Evolutionary conservation across 2,888 invertebrate species (phyloP).

Genomic region (Odontothrips loti): DNA sequence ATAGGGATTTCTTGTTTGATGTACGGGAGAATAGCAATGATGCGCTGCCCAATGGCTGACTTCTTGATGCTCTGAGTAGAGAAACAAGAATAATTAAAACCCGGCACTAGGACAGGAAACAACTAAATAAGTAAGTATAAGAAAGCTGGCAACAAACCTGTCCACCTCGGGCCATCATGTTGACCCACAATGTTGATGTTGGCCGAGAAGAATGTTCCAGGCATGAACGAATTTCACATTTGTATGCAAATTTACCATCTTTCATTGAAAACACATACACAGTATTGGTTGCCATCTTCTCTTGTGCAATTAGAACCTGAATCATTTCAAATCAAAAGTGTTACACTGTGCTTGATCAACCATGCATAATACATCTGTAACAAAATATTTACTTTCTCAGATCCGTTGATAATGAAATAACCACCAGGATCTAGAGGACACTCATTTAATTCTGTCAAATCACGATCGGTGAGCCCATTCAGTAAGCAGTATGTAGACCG

Average conservation of each 20-base stretch:
- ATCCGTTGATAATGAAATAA: constrained; percentile 99
- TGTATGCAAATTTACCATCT: constrained; percentile 98
- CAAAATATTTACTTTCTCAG: constrained; percentile 71
- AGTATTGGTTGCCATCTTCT: constrained; percentile 99
- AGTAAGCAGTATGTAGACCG: constrained; percentile 95
- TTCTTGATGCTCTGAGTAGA: constrained; percentile 83
- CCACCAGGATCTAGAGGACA: constrained; percentile 99
- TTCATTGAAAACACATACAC: constrained; percentile 99
- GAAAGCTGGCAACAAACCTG: constrained; percentile 45
- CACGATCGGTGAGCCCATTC: constrained; percentile 93
- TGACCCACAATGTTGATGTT: constrained; percentile 97
- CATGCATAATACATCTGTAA: not conserved
- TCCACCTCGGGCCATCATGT: constrained; percentile 99
- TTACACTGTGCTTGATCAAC: not conserved
- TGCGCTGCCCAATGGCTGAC: constrained; percentile 96
- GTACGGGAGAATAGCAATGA: constrained; percentile 96
- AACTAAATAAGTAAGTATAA: not conserved
- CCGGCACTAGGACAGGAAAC: not conserved
- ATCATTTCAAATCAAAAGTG: not conserved
- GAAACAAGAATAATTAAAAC: constrained; percentile 21
- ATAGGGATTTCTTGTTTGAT: constrained; percentile 99
- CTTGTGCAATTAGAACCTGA: constrained; percentile 91
- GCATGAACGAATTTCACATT: constrained; percentile 95
- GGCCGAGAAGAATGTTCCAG: constrained; percentile 81
- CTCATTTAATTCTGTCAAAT: constrained; percentile 98